Conservation (phyloP, 2,888 invertebrate species). For the Melieria crassipennis region DNA sequence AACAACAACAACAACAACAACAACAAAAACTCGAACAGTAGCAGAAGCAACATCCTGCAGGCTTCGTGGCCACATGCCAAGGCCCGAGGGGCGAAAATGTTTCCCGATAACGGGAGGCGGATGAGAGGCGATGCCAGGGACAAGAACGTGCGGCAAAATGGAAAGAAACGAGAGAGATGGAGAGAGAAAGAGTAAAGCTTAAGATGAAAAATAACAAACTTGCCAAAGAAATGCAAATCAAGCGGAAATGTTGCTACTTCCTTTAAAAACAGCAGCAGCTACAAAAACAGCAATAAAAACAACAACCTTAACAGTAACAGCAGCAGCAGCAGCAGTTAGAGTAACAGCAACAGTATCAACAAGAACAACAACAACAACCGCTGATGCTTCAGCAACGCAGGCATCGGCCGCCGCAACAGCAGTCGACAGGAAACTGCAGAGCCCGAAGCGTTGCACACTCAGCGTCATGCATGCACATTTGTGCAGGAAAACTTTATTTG, state of each 20-base stretch:
- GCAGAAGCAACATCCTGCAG: slow-evolving; percentile 1
- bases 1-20: slow-evolving; percentile 15
- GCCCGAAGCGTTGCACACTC: slow-evolving; percentile 30
- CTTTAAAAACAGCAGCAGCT: neutral
- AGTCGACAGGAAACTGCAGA: neutral
- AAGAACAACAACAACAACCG: no score
- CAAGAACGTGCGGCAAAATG: slow-evolving; percentile 14
- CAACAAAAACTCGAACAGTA: slow-evolving; percentile 6
- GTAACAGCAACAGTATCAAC: no score
- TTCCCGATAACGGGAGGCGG: no score
- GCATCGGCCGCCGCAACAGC: no score
- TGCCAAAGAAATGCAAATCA: slow-evolving; percentile 54
- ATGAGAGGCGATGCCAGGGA: slow-evolving; percentile 1
- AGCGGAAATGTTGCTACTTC: slow-evolving; percentile 52
- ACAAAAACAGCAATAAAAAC: neutral
- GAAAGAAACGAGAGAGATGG: slow-evolving; percentile 16
- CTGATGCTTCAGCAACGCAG: no score
- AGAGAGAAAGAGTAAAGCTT: slow-evolving; percentile 46
- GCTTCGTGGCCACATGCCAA: no score
- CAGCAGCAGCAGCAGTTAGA: slow-evolving; percentile 5
- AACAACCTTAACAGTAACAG: neutral
- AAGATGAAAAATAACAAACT: slow-evolving; percentile 56
- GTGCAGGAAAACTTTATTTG: slow-evolving; percentile 10
- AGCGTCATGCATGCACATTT: slow-evolving; percentile 32
- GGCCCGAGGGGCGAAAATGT: no score